Conservation (phyloP, 2,797 vertebrate species). For the Thalassophryne amazonica region DNA sequence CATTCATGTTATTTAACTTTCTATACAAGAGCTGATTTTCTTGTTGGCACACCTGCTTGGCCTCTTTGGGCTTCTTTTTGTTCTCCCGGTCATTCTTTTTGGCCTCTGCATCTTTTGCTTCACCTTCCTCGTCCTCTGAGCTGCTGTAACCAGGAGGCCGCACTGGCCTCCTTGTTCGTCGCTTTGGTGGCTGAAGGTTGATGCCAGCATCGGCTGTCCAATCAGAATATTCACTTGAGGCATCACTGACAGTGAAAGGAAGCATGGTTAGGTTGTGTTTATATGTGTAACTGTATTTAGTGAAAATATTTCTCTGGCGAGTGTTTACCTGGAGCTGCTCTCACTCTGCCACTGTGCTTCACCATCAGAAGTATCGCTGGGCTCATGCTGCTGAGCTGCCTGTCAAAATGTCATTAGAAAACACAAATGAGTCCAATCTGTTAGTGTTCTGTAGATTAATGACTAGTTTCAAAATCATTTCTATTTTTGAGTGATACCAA, state of each 20-base stretch:
- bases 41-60: conserved; percentile 79
- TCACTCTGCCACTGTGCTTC: conserved; percentile 92
- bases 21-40: not conserved
- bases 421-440: too few species aligned
- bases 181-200: conserved; percentile 96
- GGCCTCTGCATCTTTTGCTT: conserved; percentile 46
- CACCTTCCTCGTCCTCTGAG: conserved; percentile 85
- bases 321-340: conserved; percentile 89
- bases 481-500: not conserved
- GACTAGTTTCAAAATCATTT: not conserved
- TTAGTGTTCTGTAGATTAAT: too few species aligned
- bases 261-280: not conserved
- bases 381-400: conserved; percentile 84
- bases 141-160: conserved; percentile 87
- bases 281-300: not conserved
- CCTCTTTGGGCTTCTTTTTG: conserved; percentile 85
- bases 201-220: conserved; percentile 98
- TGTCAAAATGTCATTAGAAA: conserved; percentile 44
- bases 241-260: conserved; percentile 78
- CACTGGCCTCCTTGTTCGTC: conserved; percentile 84
- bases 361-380: conserved; percentile 84
- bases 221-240: conserved; percentile 97
- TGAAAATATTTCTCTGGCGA: not conserved
- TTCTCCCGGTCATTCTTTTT: conserved; percentile 66
- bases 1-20: not conserved